Conservation (phyloP, 64 coral and sea anemone genomes). For the Pachyseris speciosa region DNA sequence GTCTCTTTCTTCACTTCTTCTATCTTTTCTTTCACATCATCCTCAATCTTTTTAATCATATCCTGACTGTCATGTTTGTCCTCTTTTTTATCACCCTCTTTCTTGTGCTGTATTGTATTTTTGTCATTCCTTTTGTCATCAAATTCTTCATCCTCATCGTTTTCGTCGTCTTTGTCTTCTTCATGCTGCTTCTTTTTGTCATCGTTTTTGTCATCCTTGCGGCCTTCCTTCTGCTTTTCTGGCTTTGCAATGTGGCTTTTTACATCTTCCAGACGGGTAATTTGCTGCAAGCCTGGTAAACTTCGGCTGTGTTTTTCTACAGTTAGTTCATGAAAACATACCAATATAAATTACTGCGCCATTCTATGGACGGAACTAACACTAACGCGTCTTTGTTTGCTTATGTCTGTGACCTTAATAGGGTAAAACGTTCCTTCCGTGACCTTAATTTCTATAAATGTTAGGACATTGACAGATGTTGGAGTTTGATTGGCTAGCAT, state of each 20-base stretch:
- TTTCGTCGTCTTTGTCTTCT: constrained; percentile 22
- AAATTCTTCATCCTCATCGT: not conserved
- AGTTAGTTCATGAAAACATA: not conserved
- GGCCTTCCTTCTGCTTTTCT: not conserved
- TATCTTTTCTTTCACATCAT: not conserved
- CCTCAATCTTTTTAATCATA: not conserved
- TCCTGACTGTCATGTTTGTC: not conserved
- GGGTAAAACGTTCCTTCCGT: too few species aligned
- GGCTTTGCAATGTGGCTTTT: constrained; percentile 58
- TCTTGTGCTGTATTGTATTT: too few species aligned
- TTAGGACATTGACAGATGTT: too few species aligned
- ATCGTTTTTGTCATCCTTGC: constrained; percentile 28
- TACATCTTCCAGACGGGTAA: constrained; percentile 45
- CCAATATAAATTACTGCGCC: too few species aligned
- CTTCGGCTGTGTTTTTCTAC: not conserved
- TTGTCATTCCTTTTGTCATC: constrained; percentile 1
- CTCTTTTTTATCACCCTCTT: not conserved
- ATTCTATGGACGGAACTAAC: too few species aligned
- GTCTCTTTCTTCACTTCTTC: not conserved
- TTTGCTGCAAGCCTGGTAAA: constrained; percentile 30
- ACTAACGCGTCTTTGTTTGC: too few species aligned
- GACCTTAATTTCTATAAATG: too few species aligned
- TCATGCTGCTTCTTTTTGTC: not conserved
- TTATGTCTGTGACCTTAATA: too few species aligned
- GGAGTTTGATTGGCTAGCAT: too few species aligned